These are phyloP conservation scores for Illadopsis cleaveri DNA, from an alignment of 2,113 vertebrate genomes.

Conservation along the genomic window DNA sequence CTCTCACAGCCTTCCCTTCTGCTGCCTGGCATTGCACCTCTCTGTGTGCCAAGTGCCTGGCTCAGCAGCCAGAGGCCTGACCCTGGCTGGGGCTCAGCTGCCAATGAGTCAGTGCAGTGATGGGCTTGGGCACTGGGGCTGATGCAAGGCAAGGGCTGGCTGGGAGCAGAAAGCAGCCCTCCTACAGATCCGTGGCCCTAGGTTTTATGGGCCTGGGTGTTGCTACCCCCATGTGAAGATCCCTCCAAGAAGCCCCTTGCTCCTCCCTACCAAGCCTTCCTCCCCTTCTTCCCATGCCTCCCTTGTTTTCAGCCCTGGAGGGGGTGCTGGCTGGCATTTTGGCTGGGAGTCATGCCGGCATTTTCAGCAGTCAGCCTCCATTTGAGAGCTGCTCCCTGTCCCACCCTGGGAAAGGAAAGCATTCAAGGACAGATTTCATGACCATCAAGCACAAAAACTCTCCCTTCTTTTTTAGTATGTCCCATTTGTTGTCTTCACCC, in stretches of 20 bases:
- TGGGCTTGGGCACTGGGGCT: not conserved
- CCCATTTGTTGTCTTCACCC: fast-evolving
- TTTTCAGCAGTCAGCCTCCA: slow-evolving; percentile 41
- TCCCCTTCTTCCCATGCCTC: not conserved
- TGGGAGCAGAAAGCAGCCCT: not conserved
- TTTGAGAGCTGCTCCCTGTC: slow-evolving; percentile 15
- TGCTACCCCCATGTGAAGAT: not conserved
- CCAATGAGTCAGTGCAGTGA: not conserved
- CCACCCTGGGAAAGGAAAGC: not conserved
- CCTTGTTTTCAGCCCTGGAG: not conserved
- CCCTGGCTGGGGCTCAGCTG: not conserved
- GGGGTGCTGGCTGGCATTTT: slow-evolving; percentile 18
- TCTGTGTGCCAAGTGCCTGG: not conserved
- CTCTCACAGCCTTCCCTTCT: not conserved
- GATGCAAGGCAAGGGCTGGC: not conserved
- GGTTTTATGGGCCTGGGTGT: not conserved
- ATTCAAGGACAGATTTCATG: not conserved
- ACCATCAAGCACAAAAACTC: fast-evolving
- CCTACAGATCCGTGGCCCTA: fast-evolving
- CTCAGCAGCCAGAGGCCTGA: not conserved
- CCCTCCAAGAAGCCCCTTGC: not conserved
- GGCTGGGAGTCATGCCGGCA: slow-evolving; percentile 27
- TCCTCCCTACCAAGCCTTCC: not conserved
- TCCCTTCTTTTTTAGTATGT: not conserved
- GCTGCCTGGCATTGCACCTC: fast-evolving